A percentile compares a stretch with the other conserved stretches of the same genome.
phyloP scores from a whole-genome alignment of 2,797 vertebrate genomes.

The Limnodromus scolopaceus region DNA sequence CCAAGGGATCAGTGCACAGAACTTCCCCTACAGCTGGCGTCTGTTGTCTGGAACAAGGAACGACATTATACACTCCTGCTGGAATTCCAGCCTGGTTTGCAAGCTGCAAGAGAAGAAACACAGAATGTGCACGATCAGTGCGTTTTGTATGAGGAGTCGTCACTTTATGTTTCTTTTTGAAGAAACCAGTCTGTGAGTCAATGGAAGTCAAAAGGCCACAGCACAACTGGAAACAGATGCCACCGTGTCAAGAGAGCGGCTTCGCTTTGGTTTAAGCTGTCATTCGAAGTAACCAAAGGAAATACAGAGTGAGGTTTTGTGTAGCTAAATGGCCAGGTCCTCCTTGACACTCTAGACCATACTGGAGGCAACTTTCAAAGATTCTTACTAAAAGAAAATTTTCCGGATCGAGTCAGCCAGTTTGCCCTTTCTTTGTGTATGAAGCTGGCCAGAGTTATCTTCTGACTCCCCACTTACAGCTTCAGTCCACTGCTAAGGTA shows the following conservation, averaged over 20 bases:
- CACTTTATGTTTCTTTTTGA: background rate
- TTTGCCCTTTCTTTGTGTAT: background rate
- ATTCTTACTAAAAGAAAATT: background rate
- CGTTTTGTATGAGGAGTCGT: background rate
- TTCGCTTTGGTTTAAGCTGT: background rate
- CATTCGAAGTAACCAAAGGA: background rate
- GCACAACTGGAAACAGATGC: background rate
- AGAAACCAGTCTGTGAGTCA: background rate
- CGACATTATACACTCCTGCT: conserved; percentile 90
- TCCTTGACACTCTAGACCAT: background rate
- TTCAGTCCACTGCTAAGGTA: background rate
- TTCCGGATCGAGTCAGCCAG: background rate
- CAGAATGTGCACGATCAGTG: background rate
- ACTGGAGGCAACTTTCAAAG: background rate
- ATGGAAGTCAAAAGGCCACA: background rate
- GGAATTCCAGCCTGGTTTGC: conserved; percentile 93
- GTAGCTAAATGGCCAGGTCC: accelerated
- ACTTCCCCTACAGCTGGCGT: conserved; percentile 86
- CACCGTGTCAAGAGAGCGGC: background rate
- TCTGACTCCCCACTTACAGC: background rate
- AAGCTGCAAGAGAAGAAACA: conserved; percentile 80
- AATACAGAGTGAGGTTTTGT: background rate
- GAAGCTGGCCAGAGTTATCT: background rate
- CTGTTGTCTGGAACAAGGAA: conserved; percentile 90
- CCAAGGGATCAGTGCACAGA: conserved; percentile 91